Conservation (phyloP, 2,113 vertebrate species). For the Misgurnus anguillicaudatus region DNA sequence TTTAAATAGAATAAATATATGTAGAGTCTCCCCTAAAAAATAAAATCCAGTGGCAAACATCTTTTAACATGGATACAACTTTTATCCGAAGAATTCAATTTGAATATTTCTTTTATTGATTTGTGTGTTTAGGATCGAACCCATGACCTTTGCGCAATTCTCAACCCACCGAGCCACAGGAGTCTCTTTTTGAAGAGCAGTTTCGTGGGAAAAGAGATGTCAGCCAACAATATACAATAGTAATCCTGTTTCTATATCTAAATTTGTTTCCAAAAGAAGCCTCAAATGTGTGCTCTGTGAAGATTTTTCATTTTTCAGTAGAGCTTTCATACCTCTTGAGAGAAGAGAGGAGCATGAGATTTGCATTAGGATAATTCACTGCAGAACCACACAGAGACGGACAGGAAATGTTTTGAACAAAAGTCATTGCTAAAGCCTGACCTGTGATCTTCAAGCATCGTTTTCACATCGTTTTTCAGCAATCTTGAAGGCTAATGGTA, state of each 20-base stretch:
- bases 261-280: conserved; percentile 27
- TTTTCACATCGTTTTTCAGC: too few species aligned
- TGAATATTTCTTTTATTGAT: conserved; percentile 20
- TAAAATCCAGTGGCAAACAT: background rate
- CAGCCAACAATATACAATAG: background rate
- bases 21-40: background rate
- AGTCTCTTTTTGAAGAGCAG: background rate
- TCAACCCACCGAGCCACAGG: too few species aligned
- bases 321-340: conserved; percentile 5
- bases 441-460: background rate
- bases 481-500: too few species aligned
- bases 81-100: background rate
- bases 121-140: too few species aligned
- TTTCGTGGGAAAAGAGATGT: background rate
- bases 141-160: too few species aligned
- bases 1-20: background rate
- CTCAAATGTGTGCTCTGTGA: background rate
- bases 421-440: background rate
- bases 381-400: background rate
- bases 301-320: background rate
- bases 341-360: background rate
- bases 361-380: background rate
- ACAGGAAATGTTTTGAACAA: background rate
- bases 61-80: conserved; percentile 36
- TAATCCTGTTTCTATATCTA: conserved; percentile 7